These are phyloP conservation scores for Pan troglodytes DNA, from an alignment of 2,113 vertebrate species.

Conservation along the genomic window NHGRI_mPanTro3-v2.1_pri NC_072418.2:43783501-43784000, in stretches of 20 bases:
- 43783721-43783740: too few relatives aligned
- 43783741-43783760: too few relatives aligned
- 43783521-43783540: neutral
- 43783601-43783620: too few relatives aligned
- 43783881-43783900: neutral
- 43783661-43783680: too few relatives aligned
- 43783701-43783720: too few relatives aligned
- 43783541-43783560: neutral
- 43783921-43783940: neutral
- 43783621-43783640: too few relatives aligned
- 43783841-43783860: neutral
- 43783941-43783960: neutral
- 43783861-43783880: neutral
- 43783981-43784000: neutral
- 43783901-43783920: neutral
- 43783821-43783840: too few relatives aligned
- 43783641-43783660: too few relatives aligned
- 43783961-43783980: neutral
- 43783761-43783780: too few relatives aligned
- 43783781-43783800: too few relatives aligned
- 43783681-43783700: too few relatives aligned
- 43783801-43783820: too few relatives aligned
- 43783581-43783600: neutral
- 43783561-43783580: neutral
- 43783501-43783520: neutral